Percentiles rank a stretch among this genome's conserved stretches.
Evolutionary conservation across 2,888 invertebrate species (phyloP).

Genomic region (Chrysomela aeneicollis): DNA sequence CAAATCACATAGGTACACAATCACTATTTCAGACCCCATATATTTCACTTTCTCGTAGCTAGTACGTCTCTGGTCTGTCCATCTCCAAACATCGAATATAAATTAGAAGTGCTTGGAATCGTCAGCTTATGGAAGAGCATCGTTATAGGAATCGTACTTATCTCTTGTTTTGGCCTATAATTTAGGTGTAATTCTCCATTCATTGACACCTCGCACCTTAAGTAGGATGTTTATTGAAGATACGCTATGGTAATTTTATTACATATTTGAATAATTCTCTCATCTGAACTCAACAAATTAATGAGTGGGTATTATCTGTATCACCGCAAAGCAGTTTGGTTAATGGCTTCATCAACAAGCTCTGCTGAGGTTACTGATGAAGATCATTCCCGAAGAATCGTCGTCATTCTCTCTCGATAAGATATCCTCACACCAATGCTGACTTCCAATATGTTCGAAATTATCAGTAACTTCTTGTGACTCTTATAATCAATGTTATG

Average conservation of each 20-base stretch:
- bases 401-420: background rate
- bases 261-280: slow-evolving; percentile 41
- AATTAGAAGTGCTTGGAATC: slow-evolving; percentile 32
- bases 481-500: no score
- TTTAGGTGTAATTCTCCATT: slow-evolving; percentile 40
- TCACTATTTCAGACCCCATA: no score
- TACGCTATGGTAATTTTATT: slow-evolving; percentile 38
- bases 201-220: slow-evolving; percentile 43
- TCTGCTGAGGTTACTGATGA: slow-evolving; percentile 25
- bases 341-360: slow-evolving; percentile 34
- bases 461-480: no score
- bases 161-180: slow-evolving; percentile 38
- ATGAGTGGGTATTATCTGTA: slow-evolving; percentile 34
- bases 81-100: slow-evolving; percentile 22
- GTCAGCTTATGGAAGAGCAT: slow-evolving; percentile 36
- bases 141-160: slow-evolving; percentile 38
- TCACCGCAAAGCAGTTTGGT: slow-evolving; percentile 27
- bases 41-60: background rate
- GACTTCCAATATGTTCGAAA: no score
- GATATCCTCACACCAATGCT: background rate
- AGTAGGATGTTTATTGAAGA: slow-evolving; percentile 39
- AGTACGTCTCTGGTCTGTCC: slow-evolving; percentile 23
- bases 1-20: no score
- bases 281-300: slow-evolving; percentile 42
- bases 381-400: slow-evolving; percentile 7